Base-by-base conservation (phyloP, 2,888 invertebrate species). In the Drosophila eohydei region DNA sequence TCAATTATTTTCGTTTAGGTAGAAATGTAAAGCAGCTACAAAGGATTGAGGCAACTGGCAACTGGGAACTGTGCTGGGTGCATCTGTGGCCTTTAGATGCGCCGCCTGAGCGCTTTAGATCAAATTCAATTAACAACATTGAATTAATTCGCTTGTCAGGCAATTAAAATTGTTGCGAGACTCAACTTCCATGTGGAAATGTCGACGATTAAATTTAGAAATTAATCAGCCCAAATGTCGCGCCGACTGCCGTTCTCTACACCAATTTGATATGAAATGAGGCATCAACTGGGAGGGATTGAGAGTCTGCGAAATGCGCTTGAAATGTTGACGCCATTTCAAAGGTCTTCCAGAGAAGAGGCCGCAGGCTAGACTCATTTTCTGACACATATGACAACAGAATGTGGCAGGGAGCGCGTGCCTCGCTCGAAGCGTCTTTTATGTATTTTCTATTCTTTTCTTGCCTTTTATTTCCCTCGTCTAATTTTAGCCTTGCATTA, bases 61-160 rank as follows among this genome's bases (percentile, higher is more conserved):
- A 28, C 7, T 21, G 54, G n/a, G 8, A 51, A 36, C 36, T 51
- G 54, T 34, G 41, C 43, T 21, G 34, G 28, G 34, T 12, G 43
- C 32, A 26, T 41, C 36, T 59, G 44, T 75, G 71, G 74, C 75
- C 80, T 83, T 84, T 75, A 65, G 70, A 72, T 77, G 62, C 41
- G 68, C 71, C 78, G 83, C 72, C 38, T 38, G 52, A 56, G 48
- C 50, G 54, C 65, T 60, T 43, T 43, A 88, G 86, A 91, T 92
- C 92, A 92, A 89, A 91, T 89, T 87, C 92, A 92, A 92, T 92
- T 92, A 92, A 91, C 92, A 89, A 89, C 92, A 89, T 86, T 91
- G 91, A 91, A 91, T 91, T 91, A 92, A 91, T 92, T 92, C 92
- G 84, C 87, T 88, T 91, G 91, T 91, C 91, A 91, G 85, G 82